Evolutionary conservation across 2,797 vertebrate genomes (phyloP).

Genomic region (Pseudotriccus pelzelni): DNA sequence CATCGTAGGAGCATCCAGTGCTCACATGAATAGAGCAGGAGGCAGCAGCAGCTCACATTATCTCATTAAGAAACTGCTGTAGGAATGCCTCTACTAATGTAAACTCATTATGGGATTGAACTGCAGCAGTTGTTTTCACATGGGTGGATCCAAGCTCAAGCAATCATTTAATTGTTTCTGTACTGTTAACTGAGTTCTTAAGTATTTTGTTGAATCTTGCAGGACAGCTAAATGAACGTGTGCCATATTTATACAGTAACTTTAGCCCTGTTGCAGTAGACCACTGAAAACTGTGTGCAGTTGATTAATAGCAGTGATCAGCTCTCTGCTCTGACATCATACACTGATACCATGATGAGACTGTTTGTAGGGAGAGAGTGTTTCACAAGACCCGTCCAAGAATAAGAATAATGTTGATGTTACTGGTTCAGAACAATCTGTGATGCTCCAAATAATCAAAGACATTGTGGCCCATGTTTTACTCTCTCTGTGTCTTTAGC

Average conservation of each 20-base stretch:
- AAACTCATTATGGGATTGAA: neutral
- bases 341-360: neutral
- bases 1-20: fast-evolving
- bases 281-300: neutral
- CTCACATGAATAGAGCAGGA: neutral
- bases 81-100: neutral
- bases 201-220: neutral
- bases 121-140: neutral
- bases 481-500: neutral
- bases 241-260: neutral
- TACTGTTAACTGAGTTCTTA: neutral
- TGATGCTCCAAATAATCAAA: neutral
- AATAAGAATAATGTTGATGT: neutral
- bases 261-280: neutral
- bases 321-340: neutral
- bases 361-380: neutral
- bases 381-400: neutral
- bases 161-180: neutral
- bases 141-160: neutral
- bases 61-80: neutral
- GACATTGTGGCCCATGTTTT: neutral
- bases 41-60: neutral
- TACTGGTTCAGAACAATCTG: neutral
- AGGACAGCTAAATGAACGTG: neutral
- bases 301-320: neutral